Conservation (phyloP, 1,140 invertebrate species). For the Pachyrhynchus sulphureomaculatus region DNA sequence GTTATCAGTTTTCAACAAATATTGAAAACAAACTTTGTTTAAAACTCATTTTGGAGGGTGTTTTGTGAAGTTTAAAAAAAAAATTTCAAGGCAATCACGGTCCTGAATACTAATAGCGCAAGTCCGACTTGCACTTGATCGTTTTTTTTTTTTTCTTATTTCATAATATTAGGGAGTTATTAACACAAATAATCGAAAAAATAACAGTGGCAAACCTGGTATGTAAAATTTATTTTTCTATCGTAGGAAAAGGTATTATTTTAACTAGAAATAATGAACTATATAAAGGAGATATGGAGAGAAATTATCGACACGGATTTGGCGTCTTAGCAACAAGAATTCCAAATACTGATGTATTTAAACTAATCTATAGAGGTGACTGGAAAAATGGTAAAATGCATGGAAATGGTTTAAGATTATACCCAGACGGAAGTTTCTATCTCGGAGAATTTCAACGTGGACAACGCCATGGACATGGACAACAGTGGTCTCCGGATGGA, state of each 20-base stretch:
- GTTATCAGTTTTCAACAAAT: too few relatives aligned
- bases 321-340: conserved; percentile 53
- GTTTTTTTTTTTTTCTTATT: too few relatives aligned
- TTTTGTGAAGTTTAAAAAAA: too few relatives aligned
- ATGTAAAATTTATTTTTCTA: too few relatives aligned
- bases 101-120: too few relatives aligned
- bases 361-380: conserved; percentile 53
- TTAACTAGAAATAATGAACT: conserved; percentile 31
- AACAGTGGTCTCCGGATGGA: conserved; percentile 59
- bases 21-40: too few relatives aligned
- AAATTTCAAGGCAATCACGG: too few relatives aligned
- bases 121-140: too few relatives aligned
- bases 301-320: conserved; percentile 50
- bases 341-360: conserved; percentile 49
- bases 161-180: too few relatives aligned
- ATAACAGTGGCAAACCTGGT: too few relatives aligned
- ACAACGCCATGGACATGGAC: conserved; percentile 63
- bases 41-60: too few relatives aligned
- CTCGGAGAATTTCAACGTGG: conserved; percentile 63
- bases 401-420: conserved; percentile 58
- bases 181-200: too few relatives aligned
- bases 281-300: conserved; percentile 51
- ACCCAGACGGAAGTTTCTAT: conserved; percentile 60
- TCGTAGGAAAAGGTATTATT: conserved; percentile 40
- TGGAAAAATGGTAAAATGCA: conserved; percentile 58